Base-by-base conservation (phyloP, 2,888 invertebrate genomes). In the Cotesia congregata region DNA sequence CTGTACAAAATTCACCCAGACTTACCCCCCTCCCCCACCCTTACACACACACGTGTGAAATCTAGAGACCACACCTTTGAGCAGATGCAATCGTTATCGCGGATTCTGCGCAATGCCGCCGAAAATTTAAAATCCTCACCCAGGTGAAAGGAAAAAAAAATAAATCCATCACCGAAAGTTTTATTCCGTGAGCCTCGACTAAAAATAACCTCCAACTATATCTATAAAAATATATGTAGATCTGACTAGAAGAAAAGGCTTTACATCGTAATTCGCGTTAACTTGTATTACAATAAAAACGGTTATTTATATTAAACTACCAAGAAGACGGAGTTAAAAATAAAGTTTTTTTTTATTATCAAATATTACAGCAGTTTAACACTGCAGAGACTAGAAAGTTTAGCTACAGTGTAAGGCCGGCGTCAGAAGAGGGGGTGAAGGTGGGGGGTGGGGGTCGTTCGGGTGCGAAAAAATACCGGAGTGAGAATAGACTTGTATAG, bases 361-460 rank as follows among this genome's bases (percentile, higher is more conserved):
- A 50, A 50, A 50, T 50, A 50, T 50, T 50, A 50, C 1, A 50
- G 50, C 12, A 50, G 50, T 50, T 50, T 50, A 50, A 12, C 12
- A 9, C 12, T 12, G 50, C 12, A 50, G 50, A 50, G 12, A 4
- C 50, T 50, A 50, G 12, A 50, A 50, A 50, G 50, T 50, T 50
- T 50, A 12, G 3, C 30, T 30, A 30, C 30, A 30, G 12, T 50
- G 50, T 50, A 50, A 50, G 50, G 12, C 30, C 30, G 30, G 64
- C 17, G 50, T 50, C 9, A 50, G 3, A 50, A 12, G 12, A 67
- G 75, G 75, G 39, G n/a, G 38, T 65, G 61, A 61, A 39, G 40
- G 67, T 67, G 71, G 20, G 20, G 67, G 67, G 50, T 30, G 30
- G 30, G 30, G 30, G 3, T 30, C 30, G 30, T 30, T 30, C 3